phyloP scores from a whole-genome alignment of 2,888 invertebrate species.

The Monoplex corrugatus region DNA sequence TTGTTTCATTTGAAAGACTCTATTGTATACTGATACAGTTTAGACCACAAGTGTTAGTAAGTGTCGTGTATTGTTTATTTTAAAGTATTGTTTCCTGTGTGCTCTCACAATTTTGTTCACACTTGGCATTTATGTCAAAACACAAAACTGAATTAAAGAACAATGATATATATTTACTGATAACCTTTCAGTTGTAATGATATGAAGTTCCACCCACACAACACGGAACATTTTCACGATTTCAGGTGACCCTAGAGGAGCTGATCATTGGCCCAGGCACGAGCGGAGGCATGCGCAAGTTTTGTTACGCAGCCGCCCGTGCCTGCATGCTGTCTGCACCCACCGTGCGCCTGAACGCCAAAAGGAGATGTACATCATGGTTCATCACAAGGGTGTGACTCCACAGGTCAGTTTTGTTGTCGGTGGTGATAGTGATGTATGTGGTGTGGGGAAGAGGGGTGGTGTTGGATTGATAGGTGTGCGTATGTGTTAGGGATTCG shows the following conservation, averaged over 20 bases:
- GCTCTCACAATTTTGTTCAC: too few species aligned
- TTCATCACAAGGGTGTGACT: background rate
- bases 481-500: background rate
- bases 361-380: background rate
- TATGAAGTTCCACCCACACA: background rate
- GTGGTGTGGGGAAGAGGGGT: background rate
- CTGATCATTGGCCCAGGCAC: conserved; percentile 24
- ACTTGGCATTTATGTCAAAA: too few species aligned
- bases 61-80: too few species aligned
- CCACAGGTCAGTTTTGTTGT: conserved; percentile 23
- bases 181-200: too few species aligned
- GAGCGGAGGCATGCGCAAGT: background rate
- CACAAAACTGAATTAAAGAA: too few species aligned
- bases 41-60: too few species aligned
- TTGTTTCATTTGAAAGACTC: too few species aligned
- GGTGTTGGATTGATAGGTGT: background rate
- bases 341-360: background rate
- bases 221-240: background rate
- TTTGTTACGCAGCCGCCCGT: background rate
- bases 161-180: too few species aligned
- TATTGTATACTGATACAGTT: too few species aligned
- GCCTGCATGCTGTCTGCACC: background rate
- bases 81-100: too few species aligned
- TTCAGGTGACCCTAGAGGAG: conserved; percentile 46
- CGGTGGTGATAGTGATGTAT: background rate